A percentile compares a stretch with the other conserved stretches of the same genome.
Conservation (phyloP, 2,888 invertebrate genomes). For the Branchipolynoe longqiensis region DNA sequence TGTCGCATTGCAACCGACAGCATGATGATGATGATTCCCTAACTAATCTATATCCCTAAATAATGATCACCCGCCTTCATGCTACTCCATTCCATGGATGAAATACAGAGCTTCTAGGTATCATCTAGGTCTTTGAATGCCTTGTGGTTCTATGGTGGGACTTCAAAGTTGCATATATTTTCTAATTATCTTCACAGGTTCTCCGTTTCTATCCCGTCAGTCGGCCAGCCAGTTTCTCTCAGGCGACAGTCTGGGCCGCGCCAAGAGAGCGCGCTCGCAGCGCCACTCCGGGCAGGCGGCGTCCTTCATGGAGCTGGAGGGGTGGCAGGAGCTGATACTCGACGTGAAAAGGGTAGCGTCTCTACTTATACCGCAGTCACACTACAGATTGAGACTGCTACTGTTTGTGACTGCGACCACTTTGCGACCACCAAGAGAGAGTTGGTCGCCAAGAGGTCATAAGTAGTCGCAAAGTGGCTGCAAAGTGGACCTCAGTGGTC, state of each 20-base stretch:
- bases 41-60: too few relatives aligned
- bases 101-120: too few relatives aligned
- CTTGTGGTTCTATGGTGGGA: too few relatives aligned
- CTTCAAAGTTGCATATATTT: not conserved
- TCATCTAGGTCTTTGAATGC: too few relatives aligned
- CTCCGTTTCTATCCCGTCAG: not conserved
- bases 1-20: too few relatives aligned
- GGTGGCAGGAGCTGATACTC: constrained; percentile 2
- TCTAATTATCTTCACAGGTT: not conserved
- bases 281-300: not conserved
- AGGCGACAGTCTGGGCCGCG: not conserved
- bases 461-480: too few relatives aligned
- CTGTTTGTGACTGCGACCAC: too few relatives aligned
- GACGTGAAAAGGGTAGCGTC: constrained; percentile 14
- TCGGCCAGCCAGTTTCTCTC: constrained; percentile 11
- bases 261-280: not conserved
- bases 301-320: constrained; percentile 20
- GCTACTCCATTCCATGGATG: too few relatives aligned
- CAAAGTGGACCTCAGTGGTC: too few relatives aligned
- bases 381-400: not conserved
- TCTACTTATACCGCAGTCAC: not conserved
- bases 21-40: too few relatives aligned
- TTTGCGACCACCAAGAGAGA: not conserved
- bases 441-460: too few relatives aligned
- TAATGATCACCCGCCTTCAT: too few relatives aligned